These are phyloP conservation scores for Lamproptera curius DNA, from an alignment of 2,888 invertebrate species.

Conservation along the genomic window DNA sequence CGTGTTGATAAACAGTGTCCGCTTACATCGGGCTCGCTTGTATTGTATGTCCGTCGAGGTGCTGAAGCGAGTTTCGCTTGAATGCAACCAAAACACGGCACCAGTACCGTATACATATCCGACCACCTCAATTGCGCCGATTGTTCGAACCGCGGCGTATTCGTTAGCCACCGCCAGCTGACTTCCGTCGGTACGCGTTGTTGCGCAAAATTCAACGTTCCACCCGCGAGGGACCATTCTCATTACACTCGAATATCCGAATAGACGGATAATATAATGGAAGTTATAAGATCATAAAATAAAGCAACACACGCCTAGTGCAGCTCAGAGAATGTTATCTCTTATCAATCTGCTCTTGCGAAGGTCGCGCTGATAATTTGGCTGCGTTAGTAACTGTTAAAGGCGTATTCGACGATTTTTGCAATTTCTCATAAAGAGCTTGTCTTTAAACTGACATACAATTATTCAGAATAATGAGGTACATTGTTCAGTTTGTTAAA, in stretches of 20 bases:
- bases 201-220: conserved; percentile 44
- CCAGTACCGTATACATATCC: conserved; percentile 26
- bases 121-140: conserved; percentile 11
- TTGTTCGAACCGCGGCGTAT: conserved; percentile 25
- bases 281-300: conserved; percentile 2
- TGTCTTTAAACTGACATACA: too few species aligned
- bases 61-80: too few species aligned
- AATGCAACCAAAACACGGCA: conserved; percentile 41
- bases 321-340: conserved; percentile 53
- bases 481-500: conserved; percentile 4
- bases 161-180: conserved; percentile 47
- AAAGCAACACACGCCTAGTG: conserved; percentile 5
- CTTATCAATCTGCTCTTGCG: conserved; percentile 73
- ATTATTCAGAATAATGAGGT: neutral
- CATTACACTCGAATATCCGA: conserved; percentile 12
- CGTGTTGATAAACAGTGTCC: conserved; percentile 73
- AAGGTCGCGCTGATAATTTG: conserved; percentile 66
- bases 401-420: conserved; percentile 23
- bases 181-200: conserved; percentile 52
- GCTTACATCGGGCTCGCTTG: conserved; percentile 31
- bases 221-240: conserved; percentile 11
- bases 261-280: too few species aligned
- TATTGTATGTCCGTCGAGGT: conserved; percentile 37
- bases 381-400: conserved; percentile 31
- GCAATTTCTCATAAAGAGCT: conserved; percentile 5